Evolutionary conservation across 2,113 vertebrate species (phyloP).

Genomic region (Paratilapia polleni): DNA sequence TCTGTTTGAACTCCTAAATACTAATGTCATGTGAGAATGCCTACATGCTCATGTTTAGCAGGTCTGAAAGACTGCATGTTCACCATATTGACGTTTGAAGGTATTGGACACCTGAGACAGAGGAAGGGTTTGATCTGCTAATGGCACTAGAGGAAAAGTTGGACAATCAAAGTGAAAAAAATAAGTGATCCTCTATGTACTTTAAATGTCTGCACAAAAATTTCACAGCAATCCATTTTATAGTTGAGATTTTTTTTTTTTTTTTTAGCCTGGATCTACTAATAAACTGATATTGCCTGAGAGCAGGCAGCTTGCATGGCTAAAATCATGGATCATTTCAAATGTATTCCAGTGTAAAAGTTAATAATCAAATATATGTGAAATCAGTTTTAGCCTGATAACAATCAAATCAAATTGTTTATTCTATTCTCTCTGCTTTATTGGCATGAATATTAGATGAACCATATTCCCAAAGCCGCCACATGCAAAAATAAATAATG

Average conservation of each 20-base stretch:
- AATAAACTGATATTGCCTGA: not conserved
- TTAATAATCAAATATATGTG: not conserved
- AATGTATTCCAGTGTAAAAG: not conserved
- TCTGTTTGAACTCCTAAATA: not conserved
- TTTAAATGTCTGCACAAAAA: not conserved
- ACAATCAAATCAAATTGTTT: not conserved
- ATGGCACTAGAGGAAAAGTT: not conserved
- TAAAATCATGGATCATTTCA: not conserved
- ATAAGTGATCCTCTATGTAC: not conserved
- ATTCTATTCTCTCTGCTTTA: slow-evolving; percentile 40
- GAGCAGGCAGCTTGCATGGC: not conserved
- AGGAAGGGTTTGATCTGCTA: not conserved
- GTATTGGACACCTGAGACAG: too few relatives aligned
- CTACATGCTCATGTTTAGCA: not conserved
- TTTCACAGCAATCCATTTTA: not conserved
- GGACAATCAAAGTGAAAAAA: not conserved
- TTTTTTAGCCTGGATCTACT: not conserved
- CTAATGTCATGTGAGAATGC: accelerated
- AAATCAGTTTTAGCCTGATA: slow-evolving; percentile 15
- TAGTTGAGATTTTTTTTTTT: not conserved
- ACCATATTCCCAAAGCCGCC: slow-evolving; percentile 36
- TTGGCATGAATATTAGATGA: slow-evolving; percentile 61
- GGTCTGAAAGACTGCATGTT: not conserved
- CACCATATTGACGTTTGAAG: not conserved
- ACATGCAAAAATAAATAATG: slow-evolving; percentile 50